Conservation (phyloP, 2,113 vertebrate genomes). For the Ceratotherium simum region DNA sequence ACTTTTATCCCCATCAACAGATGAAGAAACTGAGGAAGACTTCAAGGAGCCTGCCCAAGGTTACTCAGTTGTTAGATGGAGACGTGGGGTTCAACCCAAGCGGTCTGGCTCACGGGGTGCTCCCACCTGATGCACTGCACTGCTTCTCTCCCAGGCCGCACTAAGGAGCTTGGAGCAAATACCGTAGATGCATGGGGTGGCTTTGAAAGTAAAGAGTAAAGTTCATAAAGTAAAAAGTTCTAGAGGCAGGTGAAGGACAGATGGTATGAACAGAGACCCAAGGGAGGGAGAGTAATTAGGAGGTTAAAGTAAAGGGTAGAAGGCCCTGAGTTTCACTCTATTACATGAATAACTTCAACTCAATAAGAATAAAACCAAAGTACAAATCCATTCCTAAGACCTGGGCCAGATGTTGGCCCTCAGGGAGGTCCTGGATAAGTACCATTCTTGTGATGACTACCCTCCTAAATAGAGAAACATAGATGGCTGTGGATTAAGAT, state of each 20-base stretch:
- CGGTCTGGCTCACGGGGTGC: too few relatives aligned
- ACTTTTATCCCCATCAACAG: not conserved
- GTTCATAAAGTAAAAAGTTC: not conserved
- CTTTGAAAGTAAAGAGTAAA: not conserved
- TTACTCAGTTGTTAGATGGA: not conserved
- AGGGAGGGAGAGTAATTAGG: not conserved
- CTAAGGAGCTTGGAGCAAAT: not conserved
- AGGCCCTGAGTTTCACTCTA: not conserved
- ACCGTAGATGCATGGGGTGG: not conserved
- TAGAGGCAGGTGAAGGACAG: not conserved
- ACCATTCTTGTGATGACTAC: not conserved
- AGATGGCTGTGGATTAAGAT: not conserved
- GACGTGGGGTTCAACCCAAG: not conserved
- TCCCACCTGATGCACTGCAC: not conserved
- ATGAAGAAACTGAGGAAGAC: not conserved
- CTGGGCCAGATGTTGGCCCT: not conserved
- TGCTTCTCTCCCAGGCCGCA: not conserved
- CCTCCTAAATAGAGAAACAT: not conserved
- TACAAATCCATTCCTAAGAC: not conserved
- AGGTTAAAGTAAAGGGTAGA: not conserved
- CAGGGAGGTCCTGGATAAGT: not conserved
- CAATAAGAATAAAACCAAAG: slow-evolving; percentile 41
- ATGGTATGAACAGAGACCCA: not conserved
- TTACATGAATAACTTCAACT: not conserved
- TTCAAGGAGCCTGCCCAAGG: not conserved